Conservation (phyloP, 1,140 invertebrate genomes). For the Trichonephila inaurata region DNA sequence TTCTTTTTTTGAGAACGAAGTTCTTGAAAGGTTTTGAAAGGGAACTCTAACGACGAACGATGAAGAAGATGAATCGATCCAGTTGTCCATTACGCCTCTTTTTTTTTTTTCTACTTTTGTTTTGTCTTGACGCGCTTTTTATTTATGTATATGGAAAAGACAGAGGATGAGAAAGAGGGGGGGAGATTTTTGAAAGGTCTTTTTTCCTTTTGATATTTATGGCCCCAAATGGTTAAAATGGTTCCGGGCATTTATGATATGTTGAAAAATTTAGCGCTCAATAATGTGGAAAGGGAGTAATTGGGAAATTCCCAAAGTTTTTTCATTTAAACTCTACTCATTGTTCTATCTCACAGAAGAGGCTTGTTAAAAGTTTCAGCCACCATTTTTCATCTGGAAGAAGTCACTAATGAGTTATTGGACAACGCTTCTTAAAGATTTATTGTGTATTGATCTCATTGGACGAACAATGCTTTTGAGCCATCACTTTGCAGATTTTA, state of each 20-base stretch:
- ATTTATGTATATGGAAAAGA: background rate
- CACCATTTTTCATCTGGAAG: background rate
- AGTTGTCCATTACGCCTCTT: slow-evolving; percentile 35
- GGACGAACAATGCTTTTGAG: too few species aligned
- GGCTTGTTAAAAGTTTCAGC: background rate
- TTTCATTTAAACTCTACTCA: slow-evolving; percentile 8
- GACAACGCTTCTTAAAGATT: background rate
- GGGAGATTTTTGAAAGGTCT: background rate
- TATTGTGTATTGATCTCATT: background rate
- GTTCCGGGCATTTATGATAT: slow-evolving; percentile 30
- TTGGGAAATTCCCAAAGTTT: background rate
- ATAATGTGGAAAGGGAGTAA: slow-evolving; percentile 33
- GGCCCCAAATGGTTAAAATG: background rate
- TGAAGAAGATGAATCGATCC: slow-evolving; percentile 47
- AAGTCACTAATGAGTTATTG: slow-evolving; percentile 5
- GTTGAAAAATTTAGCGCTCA: slow-evolving; percentile 1
- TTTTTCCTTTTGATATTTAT: background rate
- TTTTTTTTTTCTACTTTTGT: background rate
- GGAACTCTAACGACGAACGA: slow-evolving; percentile 20
- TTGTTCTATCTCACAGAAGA: background rate
- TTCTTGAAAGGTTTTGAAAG: slow-evolving; percentile 36
- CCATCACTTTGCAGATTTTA: too few species aligned
- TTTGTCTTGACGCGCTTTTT: slow-evolving; percentile 19
- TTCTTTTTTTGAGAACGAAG: background rate
- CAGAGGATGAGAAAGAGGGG: background rate